Evolutionary conservation across 2,797 vertebrate genomes (phyloP), one percentile per base, ranked within the genome.

Genomic region (Hyperoplus immaculatus): DNA sequence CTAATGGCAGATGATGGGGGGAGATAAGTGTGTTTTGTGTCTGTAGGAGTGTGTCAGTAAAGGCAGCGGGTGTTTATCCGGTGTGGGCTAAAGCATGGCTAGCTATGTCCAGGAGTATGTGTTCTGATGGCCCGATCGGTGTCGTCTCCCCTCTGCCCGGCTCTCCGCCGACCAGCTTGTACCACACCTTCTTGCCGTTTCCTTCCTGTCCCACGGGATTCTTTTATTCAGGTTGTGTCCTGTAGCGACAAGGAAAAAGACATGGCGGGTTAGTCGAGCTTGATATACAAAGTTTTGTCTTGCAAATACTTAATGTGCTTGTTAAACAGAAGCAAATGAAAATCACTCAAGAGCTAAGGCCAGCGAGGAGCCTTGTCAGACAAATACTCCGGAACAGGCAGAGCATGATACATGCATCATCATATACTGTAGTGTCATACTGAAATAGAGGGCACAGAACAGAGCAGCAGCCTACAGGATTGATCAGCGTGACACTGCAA

Each of bases 401-500:
- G 29, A 57, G 64, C 38, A 66, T 3, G 36, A 65, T 60, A 72
- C 50, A 73, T 14, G 67, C 0, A 46, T 71, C 0, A 46, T 71
- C 59, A 14, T 46, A 53, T 2, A 59, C 62, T 3, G 36, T 2
- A 59, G 65, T 3, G 36, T 11, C 66, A 51, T 13, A 55, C 18
- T 62, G 29, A 75, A 15, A 76, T 18, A 16, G 7, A 80, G 59
- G 18, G 70, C 61, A 62, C 11, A 16, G 53, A 68, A 13, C 39
- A 10, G 60, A 10, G 36, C 75, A 87, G 91, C 89, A 88, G 85
- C 87, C 83, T 61, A 16, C 72, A 77, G 81, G 87, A 92, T 74
- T 91, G 89, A 93, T 93, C 88, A 89, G 82, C 81, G 90, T 88
- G 92, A 95, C 89, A 88, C 84, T 75, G 87, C 86, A 91, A 89